Percentiles rank a stretch among this genome's conserved stretches.
Conservation (phyloP, 1,140 invertebrate genomes). For the Lasioglossum albipes region DNA sequence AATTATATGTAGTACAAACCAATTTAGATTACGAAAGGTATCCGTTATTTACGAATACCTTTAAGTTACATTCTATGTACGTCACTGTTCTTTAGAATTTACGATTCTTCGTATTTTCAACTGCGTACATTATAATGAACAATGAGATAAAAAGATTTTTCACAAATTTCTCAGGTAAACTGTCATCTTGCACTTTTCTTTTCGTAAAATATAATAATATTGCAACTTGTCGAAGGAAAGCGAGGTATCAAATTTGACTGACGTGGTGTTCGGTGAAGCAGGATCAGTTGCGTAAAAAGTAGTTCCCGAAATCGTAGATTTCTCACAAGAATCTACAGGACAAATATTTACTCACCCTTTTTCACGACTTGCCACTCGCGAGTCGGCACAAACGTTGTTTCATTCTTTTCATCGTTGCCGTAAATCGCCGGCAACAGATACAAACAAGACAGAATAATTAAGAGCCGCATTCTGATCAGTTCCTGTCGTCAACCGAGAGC, state of each 20-base stretch:
- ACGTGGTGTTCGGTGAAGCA: conserved; percentile 57
- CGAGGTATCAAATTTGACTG: conserved; percentile 55
- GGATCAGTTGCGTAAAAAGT: conserved; percentile 54
- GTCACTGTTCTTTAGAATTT: conserved; percentile 22
- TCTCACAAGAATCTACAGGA: too few relatives aligned
- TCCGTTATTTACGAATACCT: background rate
- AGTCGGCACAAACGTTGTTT: conserved; percentile 81
- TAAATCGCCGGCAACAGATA: conserved; percentile 36
- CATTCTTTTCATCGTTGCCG: conserved; percentile 63
- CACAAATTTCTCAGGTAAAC: background rate
- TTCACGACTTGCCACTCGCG: conserved; percentile 83
- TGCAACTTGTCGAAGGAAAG: background rate
- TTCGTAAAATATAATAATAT: background rate
- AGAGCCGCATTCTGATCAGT: conserved; percentile 46
- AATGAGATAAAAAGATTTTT: background rate
- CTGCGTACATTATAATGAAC: background rate
- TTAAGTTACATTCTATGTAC: conserved; percentile 25
- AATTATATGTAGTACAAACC: background rate
- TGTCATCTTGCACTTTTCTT: too few relatives aligned
- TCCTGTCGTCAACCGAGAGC: conserved; percentile 19
- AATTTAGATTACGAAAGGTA: background rate
- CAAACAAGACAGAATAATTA: conserved; percentile 44
- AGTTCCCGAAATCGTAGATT: conserved; percentile 38
- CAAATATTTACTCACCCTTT: conserved; percentile 77
- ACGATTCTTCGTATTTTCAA: background rate